Base-by-base conservation (phyloP, 1,140 invertebrate genomes). In the Drosophila dunni region DNA sequence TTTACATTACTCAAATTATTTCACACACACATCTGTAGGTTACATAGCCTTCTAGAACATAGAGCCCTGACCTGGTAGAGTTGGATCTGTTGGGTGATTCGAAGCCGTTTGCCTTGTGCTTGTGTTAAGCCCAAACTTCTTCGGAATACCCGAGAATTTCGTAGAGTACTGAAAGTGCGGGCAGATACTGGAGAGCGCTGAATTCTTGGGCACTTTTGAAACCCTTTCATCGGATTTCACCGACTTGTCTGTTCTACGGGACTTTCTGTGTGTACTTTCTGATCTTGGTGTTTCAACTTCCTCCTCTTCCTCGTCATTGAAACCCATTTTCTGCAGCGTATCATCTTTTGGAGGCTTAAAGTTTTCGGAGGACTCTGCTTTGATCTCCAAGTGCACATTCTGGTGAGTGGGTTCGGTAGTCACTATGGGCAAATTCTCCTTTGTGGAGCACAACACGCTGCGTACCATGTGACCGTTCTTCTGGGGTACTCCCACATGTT, bases 21-120 rank as follows among this genome's bases (percentile, higher is more conserved):
- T 20, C 36, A 56, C 29, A 45, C 29, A 45, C 3, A 58, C 40
- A 36, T 57, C n/a, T 29, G 6, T 29, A 29, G 24, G 24, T 29
- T 10, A 58, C 62, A 54, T 54, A 20, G 61, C 61, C 36, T 62
- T 62, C 60, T 62, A 62, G 4, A 33, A 29, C n/a, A 15, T 0
- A 3, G 2, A 44, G n/a, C 15, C 20, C 44, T 64, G 62, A n/a
- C 62, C 62, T 0, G 62, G 62, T 6, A 64, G 40, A 17, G 1
- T 9, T 11, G 62, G 62, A 42, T 64, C 62, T 10, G 34, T 45
- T 0, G 62, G 44, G 20, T 29, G 24, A 2, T n/a, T 20, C 1
- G 20, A 6, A 36, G 1, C 10, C 4, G 45, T 11, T 7, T 15
- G 44, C 36, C 36, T n/a, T 10, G 8, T 15, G 15, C n/a, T 38